Evolutionary conservation across 2,888 invertebrate species (phyloP), one percentile per base, ranked within the genome.

Genomic region (Nipponacmea schrenckii): DNA sequence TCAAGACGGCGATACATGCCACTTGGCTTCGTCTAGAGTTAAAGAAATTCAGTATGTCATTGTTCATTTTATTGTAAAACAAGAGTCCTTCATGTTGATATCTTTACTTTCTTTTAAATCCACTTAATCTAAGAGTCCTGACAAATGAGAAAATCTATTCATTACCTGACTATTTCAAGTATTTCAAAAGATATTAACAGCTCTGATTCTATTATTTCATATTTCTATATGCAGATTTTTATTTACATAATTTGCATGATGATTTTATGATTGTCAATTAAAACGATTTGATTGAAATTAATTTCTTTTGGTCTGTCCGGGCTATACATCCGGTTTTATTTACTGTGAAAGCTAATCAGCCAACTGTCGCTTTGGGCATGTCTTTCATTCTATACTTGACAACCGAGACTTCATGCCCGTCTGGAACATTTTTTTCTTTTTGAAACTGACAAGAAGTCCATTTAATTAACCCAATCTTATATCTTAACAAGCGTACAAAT

Each of bases 231-330:
- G 56, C 24, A 56, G 56, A 56, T 56, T 56, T 10, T 24, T 56
- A 24, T 56, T 56, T 20, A 56, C 56, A 24, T 24, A 56, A 56
- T 56, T 56, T 56, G 24, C 56, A 56, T 56, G 56, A 56, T 56
- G 56, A 56, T 24, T 56, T 56, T 56, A 24, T 56, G 56, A 56
- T 56, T 56, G 56, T 20, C 56, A 56, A 56, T 56, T 56, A 56
- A 56, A 56, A 24, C 20, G 24, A 56, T 56, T 24, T 56, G 12
- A 10, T 14, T 56, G 56, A 24, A 56, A 56, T 56, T 56, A 56
- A 56, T 56, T 56, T 56, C 56, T 56, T 56, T 56, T 4, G 56
- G 56, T 20, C 24, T 56, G 56, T 20, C 24, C 20, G n/a, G 8
- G 24, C 24, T 56, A 24, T 56, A 56, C 56, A 56, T 56, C 20